phyloP scores from a whole-genome alignment of 2,113 vertebrate species.

The Chroicocephalus ridibundus region DNA sequence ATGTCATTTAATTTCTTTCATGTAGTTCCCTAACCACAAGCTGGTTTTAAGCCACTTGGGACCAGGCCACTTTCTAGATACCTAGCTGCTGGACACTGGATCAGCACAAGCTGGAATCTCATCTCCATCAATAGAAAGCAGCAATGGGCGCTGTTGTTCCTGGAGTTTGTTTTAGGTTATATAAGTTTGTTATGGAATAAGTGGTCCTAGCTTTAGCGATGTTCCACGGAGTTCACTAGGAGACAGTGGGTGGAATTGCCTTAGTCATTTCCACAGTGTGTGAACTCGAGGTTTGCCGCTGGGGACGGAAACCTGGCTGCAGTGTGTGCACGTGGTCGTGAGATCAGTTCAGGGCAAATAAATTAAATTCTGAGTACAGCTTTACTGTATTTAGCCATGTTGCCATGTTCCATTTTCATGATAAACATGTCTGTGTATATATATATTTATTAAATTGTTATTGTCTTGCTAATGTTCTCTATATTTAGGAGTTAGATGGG shows the following conservation, averaged over 20 bases:
- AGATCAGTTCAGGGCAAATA: background rate
- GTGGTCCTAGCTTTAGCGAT: background rate
- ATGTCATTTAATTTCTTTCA: background rate
- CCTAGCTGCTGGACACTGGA: background rate
- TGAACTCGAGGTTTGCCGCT: background rate
- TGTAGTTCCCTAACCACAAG: background rate
- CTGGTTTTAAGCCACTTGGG: background rate
- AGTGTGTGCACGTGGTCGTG: fast-evolving
- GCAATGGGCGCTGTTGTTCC: background rate
- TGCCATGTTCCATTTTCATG: background rate
- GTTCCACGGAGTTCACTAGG: background rate
- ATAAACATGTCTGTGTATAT: background rate
- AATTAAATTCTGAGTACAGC: background rate
- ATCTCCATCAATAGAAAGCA: background rate
- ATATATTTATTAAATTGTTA: background rate
- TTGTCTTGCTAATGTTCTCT: background rate
- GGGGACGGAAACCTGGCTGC: background rate
- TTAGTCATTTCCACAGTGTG: background rate
- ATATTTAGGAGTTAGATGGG: background rate
- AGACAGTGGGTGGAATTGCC: background rate
- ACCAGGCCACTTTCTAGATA: background rate
- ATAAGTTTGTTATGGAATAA: background rate
- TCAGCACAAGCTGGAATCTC: background rate
- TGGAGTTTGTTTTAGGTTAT: background rate
- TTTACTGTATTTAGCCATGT: background rate